phyloP scores from a whole-genome alignment of 1,140 invertebrate genomes.

The Drosophila kurseongensis region DNA sequence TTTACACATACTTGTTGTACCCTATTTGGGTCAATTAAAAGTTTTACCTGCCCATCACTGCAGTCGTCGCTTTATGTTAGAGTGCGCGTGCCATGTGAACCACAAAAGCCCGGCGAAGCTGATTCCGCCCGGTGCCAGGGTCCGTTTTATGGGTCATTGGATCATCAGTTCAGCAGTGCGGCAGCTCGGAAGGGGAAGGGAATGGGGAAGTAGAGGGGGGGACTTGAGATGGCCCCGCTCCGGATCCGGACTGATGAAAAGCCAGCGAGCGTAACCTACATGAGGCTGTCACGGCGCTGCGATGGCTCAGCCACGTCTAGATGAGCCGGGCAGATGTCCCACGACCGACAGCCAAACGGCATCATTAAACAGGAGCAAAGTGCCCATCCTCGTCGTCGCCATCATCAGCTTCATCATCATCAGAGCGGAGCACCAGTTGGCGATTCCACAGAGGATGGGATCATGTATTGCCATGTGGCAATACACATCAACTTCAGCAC shows the following conservation, averaged over 20 bases:
- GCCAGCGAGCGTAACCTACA: conserved; percentile 70
- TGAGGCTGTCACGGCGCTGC: conserved; percentile 52
- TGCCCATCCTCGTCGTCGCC: conserved; percentile 63
- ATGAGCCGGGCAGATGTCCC: conserved; percentile 32
- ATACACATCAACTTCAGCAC: conserved; percentile 70
- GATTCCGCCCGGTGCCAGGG: conserved; percentile 37
- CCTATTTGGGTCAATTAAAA: not conserved
- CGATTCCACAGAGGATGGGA: conserved; percentile 17
- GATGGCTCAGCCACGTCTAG: conserved; percentile 43
- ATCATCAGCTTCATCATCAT: conserved; percentile 51
- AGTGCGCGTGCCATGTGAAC: conserved; percentile 61
- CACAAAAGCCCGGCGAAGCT: conserved; percentile 59
- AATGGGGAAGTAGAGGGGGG: conserved; percentile 20
- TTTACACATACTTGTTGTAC: not conserved
- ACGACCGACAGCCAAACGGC: conserved; percentile 67
- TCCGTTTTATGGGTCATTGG: conserved; percentile 81
- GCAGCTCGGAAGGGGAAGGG: conserved; percentile 7
- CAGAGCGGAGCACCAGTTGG: conserved; percentile 40
- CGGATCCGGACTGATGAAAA: conserved; percentile 64
- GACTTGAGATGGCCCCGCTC: conserved; percentile 33
- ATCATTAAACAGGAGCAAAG: conserved; percentile 82
- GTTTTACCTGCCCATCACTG: conserved; percentile 9
- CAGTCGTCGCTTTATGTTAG: conserved; percentile 18
- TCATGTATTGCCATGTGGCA: conserved; percentile 37
- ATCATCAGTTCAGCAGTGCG: conserved; percentile 48